These are phyloP conservation scores for Lymantria monacha DNA, from an alignment of 2,888 invertebrate species.

Conservation along the genomic window DNA sequence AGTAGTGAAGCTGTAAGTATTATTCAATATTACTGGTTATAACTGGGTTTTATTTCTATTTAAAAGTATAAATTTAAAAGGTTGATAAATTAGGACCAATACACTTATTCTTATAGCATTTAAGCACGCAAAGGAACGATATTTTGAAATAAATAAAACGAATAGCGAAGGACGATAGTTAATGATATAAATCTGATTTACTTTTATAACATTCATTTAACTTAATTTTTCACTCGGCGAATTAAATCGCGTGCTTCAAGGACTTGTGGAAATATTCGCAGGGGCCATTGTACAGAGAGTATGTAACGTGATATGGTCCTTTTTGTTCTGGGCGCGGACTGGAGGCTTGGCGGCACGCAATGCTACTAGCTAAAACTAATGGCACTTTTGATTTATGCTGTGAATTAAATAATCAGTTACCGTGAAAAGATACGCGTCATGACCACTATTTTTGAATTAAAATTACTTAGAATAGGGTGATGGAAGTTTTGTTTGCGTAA, in stretches of 20 bases:
- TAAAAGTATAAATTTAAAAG: neutral
- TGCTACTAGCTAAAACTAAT: constrained; percentile 25
- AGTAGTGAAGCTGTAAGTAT: no score
- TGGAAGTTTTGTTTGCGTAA: neutral
- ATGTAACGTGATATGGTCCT: constrained; percentile 36
- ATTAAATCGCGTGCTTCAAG: constrained; percentile 36
- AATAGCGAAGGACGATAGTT: neutral
- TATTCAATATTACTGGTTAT: no score
- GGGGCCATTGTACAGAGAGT: constrained; percentile 35
- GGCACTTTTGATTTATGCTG: constrained; percentile 41
- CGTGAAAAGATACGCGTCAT: constrained; percentile 13
- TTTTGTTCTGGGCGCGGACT: constrained; percentile 43
- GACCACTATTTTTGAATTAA: constrained; percentile 13
- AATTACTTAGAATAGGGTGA: neutral
- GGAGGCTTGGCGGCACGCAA: constrained; percentile 61
- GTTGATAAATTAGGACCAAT: neutral
- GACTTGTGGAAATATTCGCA: constrained; percentile 39
- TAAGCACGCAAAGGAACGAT: neutral
- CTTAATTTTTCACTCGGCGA: constrained; percentile 18
- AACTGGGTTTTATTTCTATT: neutral
- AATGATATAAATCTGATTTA: neutral
- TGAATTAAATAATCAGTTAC: constrained; percentile 21
- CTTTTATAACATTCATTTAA: neutral
- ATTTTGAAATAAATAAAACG: no score
- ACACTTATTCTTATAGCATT: neutral